These are phyloP conservation scores for Labroides dimidiatus DNA, from an alignment of 2,797 vertebrate genomes.

Conservation along the genomic window DNA sequence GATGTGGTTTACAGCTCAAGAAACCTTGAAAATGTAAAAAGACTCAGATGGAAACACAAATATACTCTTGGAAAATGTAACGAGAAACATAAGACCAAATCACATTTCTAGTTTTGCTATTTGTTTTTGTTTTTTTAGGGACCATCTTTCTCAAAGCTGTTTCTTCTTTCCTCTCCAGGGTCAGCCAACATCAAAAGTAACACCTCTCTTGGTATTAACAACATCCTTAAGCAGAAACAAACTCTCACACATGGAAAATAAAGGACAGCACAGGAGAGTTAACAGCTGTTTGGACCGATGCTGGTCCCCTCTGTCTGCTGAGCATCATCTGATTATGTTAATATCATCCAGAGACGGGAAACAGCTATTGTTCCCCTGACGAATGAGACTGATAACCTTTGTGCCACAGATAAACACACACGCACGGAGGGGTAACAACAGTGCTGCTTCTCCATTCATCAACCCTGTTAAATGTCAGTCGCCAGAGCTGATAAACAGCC, in stretches of 20 bases:
- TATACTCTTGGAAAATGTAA: neutral
- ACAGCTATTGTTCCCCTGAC: constrained; percentile 60
- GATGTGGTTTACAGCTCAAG: neutral
- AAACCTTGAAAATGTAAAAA: neutral
- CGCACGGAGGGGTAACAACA: constrained; percentile 16
- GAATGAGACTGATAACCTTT: constrained; percentile 68
- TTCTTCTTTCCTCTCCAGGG: constrained; percentile 11
- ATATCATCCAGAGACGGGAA: constrained; percentile 55
- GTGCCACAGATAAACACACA: constrained; percentile 24
- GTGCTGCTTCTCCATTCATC: constrained; percentile 36
- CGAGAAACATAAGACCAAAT: constrained; percentile 8
- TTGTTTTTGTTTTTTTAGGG: neutral
- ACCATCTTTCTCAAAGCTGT: constrained; percentile 6
- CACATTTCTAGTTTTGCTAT: neutral
- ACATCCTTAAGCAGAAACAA: neutral
- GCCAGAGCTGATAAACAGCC: constrained; percentile 29
- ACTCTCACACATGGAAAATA: constrained; percentile 4
- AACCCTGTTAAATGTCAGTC: constrained; percentile 48
- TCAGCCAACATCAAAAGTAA: constrained; percentile 2
- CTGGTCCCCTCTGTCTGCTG: no score
- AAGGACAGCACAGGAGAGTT: constrained; percentile 6
- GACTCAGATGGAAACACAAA: neutral
- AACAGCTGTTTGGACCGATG: constrained; percentile 43
- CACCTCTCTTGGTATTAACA: neutral
- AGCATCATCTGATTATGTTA: constrained; percentile 64